A percentile compares a stretch with the other conserved stretches of the same genome.
Evolutionary conservation across 2,113 vertebrate species (phyloP).

Genomic region (Gambusia affinis): DNA sequence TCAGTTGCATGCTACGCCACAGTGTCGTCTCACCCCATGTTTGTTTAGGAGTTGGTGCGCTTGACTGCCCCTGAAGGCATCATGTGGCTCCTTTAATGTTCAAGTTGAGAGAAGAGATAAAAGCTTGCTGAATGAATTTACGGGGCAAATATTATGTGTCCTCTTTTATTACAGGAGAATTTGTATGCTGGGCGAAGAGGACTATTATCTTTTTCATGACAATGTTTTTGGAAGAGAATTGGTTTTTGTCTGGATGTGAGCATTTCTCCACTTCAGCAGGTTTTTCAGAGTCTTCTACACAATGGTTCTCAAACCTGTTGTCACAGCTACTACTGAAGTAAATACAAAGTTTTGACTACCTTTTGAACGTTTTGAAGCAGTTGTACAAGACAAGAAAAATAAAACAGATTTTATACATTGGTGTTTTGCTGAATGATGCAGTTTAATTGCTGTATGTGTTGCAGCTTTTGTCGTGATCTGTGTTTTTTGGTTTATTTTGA

Average conservation of each 20-base stretch:
- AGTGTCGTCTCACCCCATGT: constrained; percentile 1
- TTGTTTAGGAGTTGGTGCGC: constrained; percentile 6
- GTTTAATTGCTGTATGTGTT: background rate
- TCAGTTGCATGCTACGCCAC: constrained; percentile 3
- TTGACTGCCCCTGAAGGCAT: constrained; percentile 6
- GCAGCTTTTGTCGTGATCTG: too few species aligned
- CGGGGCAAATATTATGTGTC: background rate
- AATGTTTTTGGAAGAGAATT: background rate
- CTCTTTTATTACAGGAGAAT: background rate
- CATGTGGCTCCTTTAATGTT: constrained; percentile 15
- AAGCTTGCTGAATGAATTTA: background rate
- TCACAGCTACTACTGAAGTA: background rate
- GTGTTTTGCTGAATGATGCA: background rate
- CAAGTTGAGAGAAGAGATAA: constrained; percentile 3
- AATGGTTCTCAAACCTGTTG: background rate
- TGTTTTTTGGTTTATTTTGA: too few species aligned
- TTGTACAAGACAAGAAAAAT: too few species aligned
- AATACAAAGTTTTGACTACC: background rate
- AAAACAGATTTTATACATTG: background rate
- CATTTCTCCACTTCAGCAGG: background rate
- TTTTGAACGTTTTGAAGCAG: background rate
- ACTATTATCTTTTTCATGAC: background rate
- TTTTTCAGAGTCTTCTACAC: background rate
- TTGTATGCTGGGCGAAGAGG: background rate
- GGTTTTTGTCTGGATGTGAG: background rate